Base-by-base conservation (phyloP, 2,888 invertebrate genomes). In the Acholoe squamosa region DNA sequence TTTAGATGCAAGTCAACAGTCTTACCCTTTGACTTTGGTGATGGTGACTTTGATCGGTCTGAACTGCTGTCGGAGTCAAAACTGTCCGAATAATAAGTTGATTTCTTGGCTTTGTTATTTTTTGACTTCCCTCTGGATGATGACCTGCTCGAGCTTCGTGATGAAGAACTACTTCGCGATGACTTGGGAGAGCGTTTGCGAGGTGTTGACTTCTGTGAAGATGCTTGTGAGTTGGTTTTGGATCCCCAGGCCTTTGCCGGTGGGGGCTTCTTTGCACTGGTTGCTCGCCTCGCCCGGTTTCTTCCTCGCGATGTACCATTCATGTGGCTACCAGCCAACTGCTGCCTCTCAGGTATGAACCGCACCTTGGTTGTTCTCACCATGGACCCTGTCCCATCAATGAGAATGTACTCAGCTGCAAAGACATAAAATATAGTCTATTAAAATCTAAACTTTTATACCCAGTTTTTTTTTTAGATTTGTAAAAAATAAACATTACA, bases 401-500 rank as follows among this genome's bases (percentile, higher is more conserved):
- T 86, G 28, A 86, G 86, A 54, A 86, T 86, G 86, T 86, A 86
- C 14, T 25, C 25, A 54, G 25, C 86, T 54, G 43, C 43, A 43
- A 43, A 43, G 5, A 10, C 10, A 43, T 7, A 3, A 43, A 3
- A 43, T 43, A 43, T 43, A 3, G 10, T 7, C 3, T 43, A 43
- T 43, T 43, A 43, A 43, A 43, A 43, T 43, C 5, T 43, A 43
- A 3, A 43, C 10, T n/a, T n/a, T n/a, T n/a, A n/a, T n/a, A n/a
- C n/a, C n/a, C n/a, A n/a, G n/a, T n/a, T n/a, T n/a, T n/a, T n/a
- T n/a, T 43, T 3, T 43, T 10, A 43, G 43, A 43, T 43, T 7
- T 43, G 10, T 3, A 43, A 10, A 43, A 43, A 43, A 43, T 43
- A n/a, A n/a, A n/a, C 43, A 3, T 10, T 43, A 43, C 43, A 43